Conservation (phyloP, 1,140 invertebrate genomes). For the Hyphantria cunea region DNA sequence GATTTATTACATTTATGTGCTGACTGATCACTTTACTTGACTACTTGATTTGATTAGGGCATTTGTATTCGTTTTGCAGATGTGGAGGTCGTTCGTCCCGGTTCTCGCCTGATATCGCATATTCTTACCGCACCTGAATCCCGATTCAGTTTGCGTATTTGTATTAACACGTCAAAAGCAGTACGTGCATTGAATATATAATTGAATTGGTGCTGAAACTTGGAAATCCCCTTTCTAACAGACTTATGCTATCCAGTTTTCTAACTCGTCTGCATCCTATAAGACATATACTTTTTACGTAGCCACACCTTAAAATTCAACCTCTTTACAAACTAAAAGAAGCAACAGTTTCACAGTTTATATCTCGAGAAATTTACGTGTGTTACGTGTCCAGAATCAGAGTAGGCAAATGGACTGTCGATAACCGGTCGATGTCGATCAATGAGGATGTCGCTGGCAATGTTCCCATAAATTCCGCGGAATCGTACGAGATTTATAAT, state of each 20-base stretch:
- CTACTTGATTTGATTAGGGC: constrained; percentile 52
- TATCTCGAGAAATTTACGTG: constrained; percentile 31
- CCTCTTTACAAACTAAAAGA: background rate
- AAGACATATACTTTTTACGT: too few relatives aligned
- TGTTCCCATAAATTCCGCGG: constrained; percentile 48
- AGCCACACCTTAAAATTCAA: background rate
- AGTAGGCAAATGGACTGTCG: constrained; percentile 34
- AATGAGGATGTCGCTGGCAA: constrained; percentile 45
- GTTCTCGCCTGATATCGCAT: constrained; percentile 63
- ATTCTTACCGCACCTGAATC: constrained; percentile 63
- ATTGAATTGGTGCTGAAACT: constrained; percentile 26
- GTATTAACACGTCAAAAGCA: constrained; percentile 70
- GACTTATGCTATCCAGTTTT: constrained; percentile 9
- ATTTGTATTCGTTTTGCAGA: constrained; percentile 72
- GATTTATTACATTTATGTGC: constrained; percentile 42
- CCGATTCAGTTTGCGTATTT: constrained; percentile 60
- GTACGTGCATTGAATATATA: constrained; percentile 52
- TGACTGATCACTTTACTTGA: constrained; percentile 39
- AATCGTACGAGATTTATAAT: constrained; percentile 44
- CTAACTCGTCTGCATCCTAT: background rate
- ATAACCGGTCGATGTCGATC: constrained; percentile 45
- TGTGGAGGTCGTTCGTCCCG: constrained; percentile 77
- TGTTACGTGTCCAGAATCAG: constrained; percentile 33
- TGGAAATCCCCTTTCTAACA: constrained; percentile 21
- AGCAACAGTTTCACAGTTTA: background rate